phyloP scores from a whole-genome alignment of 2,797 vertebrate genomes.

The Selene dorsalis region DNA sequence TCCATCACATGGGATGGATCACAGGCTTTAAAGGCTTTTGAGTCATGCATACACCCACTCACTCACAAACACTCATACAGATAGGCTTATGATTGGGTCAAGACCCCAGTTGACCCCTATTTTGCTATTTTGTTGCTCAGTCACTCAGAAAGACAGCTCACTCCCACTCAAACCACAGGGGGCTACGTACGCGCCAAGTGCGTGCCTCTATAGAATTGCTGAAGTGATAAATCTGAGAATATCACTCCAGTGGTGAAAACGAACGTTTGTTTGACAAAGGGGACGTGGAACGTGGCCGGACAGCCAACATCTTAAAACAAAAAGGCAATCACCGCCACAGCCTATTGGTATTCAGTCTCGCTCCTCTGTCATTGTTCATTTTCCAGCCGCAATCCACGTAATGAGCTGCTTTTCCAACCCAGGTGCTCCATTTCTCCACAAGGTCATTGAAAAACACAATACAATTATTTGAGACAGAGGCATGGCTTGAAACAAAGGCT shows the following conservation, averaged over 20 bases:
- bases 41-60: conserved; percentile 66
- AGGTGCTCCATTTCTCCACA: conserved; percentile 78
- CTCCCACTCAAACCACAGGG: conserved; percentile 24
- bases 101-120: conserved; percentile 74
- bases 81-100: conserved; percentile 69
- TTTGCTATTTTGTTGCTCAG: conserved; percentile 64
- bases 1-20: conserved; percentile 79
- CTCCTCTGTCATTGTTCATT: conserved; percentile 78
- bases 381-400: conserved; percentile 72
- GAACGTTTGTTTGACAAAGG: conserved; percentile 49
- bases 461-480: conserved; percentile 68
- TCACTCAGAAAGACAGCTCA: conserved; percentile 60
- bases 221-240: conserved; percentile 27
- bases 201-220: conserved; percentile 19
- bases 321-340: conserved; percentile 69
- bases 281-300: conserved; percentile 49
- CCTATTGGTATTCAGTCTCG: conserved; percentile 74
- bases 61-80: conserved; percentile 67
- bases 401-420: conserved; percentile 77
- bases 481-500: conserved; percentile 66
- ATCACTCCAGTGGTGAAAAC: conserved; percentile 37
- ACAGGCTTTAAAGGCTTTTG: conserved; percentile 69
- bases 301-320: conserved; percentile 69
- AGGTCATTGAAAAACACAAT: conserved; percentile 78
- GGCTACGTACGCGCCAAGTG: conserved; percentile 12